Percentiles rank a stretch among this genome's conserved stretches.
Conservation (phyloP, 1,140 invertebrate genomes). For the Euglossa dilemma region DNA sequence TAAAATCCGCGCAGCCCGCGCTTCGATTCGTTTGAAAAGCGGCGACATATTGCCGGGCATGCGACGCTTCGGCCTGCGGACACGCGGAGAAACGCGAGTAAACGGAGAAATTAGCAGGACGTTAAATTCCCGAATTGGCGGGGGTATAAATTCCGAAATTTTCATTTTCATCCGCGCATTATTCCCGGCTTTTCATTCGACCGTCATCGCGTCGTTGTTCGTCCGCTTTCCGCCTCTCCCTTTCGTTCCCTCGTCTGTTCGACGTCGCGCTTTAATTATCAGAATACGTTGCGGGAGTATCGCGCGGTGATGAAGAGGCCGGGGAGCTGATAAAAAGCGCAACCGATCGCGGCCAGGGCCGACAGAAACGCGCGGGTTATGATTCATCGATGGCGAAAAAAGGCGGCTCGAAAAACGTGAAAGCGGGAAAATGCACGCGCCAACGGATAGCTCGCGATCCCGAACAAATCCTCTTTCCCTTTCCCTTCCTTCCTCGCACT, state of each 20-base stretch:
- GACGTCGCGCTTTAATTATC: slow-evolving; percentile 55
- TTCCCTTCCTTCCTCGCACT: not conserved
- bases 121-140: not conserved
- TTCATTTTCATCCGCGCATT: not conserved
- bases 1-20: not conserved
- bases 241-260: not conserved
- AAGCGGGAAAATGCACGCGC: not conserved
- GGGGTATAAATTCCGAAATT: not conserved
- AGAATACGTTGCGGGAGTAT: slow-evolving; percentile 35
- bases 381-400: slow-evolving; percentile 66
- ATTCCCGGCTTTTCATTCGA: not conserved
- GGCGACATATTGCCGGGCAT: not conserved
- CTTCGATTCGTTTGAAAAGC: not conserved
- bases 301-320: slow-evolving; percentile 40
- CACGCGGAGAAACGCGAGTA: not conserved
- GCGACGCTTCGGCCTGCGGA: not conserved
- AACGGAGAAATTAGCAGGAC: no score
- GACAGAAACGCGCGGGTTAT: slow-evolving; percentile 54
- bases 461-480: slow-evolving; percentile 6
- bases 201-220: not conserved
- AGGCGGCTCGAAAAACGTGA: slow-evolving; percentile 8
- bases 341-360: slow-evolving; percentile 27
- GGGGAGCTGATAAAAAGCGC: slow-evolving; percentile 49
- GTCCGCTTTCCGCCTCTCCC: not conserved
- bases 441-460: not conserved